Conservation (phyloP, 2,113 vertebrate species). For the Amblyopsis rosae region DNA sequence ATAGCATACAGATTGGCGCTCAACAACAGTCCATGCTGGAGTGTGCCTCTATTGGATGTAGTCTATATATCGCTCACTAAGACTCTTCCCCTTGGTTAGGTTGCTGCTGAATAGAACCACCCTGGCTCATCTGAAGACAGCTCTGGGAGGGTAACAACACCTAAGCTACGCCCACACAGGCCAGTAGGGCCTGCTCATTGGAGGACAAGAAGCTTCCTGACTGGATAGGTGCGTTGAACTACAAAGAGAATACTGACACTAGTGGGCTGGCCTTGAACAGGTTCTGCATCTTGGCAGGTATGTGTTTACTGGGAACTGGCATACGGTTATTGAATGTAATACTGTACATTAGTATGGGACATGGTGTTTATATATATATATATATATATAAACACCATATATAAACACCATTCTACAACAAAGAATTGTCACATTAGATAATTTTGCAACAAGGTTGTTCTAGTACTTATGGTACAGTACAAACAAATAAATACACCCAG, state of each 20-base stretch:
- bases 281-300: no score
- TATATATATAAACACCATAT: neutral
- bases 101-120: conserved; percentile 47
- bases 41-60: conserved; percentile 33
- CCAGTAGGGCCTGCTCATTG: neutral
- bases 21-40: no score
- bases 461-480: no score
- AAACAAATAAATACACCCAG: no score
- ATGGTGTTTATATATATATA: neutral
- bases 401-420: neutral
- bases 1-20: no score
- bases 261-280: no score
- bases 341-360: no score
- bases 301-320: no score
- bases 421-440: no score
- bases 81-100: conserved; percentile 32
- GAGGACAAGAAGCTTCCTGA: conserved; percentile 15
- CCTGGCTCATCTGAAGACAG: conserved; percentile 48
- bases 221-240: conserved; percentile 26
- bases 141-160: conserved; percentile 32
- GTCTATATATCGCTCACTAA: conserved; percentile 8
- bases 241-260: neutral
- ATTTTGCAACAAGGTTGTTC: no score
- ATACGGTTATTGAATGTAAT: no score
- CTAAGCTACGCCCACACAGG: conserved; percentile 49